Conservation (phyloP, 2,113 vertebrate genomes). For the Pristiophorus japonicus region DNA sequence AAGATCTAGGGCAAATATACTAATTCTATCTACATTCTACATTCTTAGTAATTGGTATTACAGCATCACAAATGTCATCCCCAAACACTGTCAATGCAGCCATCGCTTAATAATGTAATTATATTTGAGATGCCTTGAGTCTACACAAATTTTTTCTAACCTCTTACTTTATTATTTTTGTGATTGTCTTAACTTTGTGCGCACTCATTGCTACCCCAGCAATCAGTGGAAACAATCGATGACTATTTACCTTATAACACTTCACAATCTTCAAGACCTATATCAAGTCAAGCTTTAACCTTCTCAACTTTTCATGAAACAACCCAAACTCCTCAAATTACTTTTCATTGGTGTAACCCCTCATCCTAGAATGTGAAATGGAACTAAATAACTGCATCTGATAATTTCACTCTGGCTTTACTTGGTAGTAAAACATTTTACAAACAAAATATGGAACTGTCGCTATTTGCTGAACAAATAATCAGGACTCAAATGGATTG, state of each 20-base stretch:
- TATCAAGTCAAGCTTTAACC: neutral
- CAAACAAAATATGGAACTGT: neutral
- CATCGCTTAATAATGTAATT: neutral
- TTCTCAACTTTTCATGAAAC: neutral
- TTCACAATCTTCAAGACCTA: neutral
- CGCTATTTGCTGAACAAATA: neutral
- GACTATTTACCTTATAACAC: neutral
- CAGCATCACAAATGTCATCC: neutral
- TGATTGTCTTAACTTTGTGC: neutral
- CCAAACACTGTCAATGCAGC: neutral
- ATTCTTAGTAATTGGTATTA: neutral
- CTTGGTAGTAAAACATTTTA: neutral
- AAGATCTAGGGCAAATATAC: constrained; percentile 7
- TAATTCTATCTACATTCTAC: neutral
- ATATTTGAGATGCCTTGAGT: neutral
- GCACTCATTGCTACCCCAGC: neutral
- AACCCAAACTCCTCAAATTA: neutral
- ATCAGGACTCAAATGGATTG: neutral
- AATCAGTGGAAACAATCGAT: neutral
- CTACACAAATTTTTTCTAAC: too few species aligned
- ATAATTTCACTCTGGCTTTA: neutral
- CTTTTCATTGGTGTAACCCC: neutral
- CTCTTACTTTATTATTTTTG: neutral
- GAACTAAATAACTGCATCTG: neutral
- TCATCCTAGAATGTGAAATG: neutral